Conservation (phyloP, 2,797 vertebrate species). For the Sebastes steindachneri region DNA sequence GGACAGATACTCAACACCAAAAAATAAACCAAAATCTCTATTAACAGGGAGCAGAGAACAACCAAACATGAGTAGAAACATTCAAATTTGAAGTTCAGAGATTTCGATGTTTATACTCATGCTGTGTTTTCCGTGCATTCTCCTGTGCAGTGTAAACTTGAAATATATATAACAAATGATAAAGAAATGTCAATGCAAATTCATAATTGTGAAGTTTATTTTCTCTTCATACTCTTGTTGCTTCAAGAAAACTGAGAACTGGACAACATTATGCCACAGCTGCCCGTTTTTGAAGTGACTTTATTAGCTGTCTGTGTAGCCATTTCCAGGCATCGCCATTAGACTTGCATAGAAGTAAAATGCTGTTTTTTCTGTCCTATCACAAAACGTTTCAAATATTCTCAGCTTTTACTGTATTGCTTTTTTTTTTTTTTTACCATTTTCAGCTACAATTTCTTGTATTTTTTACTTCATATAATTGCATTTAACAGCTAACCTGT, state of each 20-base stretch:
- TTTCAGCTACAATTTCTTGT: not conserved
- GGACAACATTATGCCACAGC: not conserved
- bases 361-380: not conserved
- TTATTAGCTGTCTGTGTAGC: not conserved
- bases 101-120: slow-evolving; percentile 17
- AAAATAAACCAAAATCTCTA: slow-evolving; percentile 26
- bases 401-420: no score
- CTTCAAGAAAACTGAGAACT: not conserved
- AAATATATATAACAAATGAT: slow-evolving; percentile 22
- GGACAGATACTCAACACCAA: not conserved
- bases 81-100: not conserved
- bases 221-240: not conserved
- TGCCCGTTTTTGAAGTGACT: not conserved
- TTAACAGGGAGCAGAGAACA: slow-evolving; percentile 20
- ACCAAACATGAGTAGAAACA: not conserved
- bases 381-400: not conserved
- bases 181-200: slow-evolving; percentile 25
- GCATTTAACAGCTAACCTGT: not conserved
- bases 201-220: slow-evolving; percentile 7
- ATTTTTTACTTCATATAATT: not conserved
- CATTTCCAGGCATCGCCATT: not conserved
- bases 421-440: not conserved
- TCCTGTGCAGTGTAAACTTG: slow-evolving; percentile 23
- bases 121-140: slow-evolving; percentile 21
- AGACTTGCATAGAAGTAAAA: not conserved